phyloP scores from a whole-genome alignment of 1,140 invertebrate species.

The Papilio dardanus region DNA sequence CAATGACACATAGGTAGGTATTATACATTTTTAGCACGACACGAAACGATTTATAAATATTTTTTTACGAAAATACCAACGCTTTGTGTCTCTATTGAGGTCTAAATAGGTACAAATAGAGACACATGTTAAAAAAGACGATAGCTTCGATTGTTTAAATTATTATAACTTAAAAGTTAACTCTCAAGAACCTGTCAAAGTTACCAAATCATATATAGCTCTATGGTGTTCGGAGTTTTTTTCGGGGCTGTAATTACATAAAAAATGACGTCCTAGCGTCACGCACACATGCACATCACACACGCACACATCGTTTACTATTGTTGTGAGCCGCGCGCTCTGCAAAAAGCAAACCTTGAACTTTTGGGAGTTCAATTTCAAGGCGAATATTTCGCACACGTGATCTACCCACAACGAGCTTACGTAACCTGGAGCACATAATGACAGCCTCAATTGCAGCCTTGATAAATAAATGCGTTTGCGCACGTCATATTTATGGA shows the following conservation, averaged over 20 bases:
- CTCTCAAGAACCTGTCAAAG: neutral
- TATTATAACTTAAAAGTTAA: neutral
- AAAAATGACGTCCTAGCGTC: constrained; percentile 42
- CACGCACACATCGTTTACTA: constrained; percentile 50
- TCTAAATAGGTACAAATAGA: neutral
- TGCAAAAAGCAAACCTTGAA: constrained; percentile 79
- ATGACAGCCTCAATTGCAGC: constrained; percentile 34
- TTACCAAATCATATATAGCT: neutral
- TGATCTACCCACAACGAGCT: constrained; percentile 58
- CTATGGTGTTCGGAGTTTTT: constrained; percentile 34
- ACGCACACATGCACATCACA: constrained; percentile 39
- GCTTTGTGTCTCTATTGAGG: too few species aligned
- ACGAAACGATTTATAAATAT: neutral
- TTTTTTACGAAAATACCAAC: neutral
- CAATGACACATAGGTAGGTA: neutral
- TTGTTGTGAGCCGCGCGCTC: constrained; percentile 53
- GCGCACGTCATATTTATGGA: neutral
- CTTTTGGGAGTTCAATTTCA: constrained; percentile 74
- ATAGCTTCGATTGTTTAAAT: neutral
- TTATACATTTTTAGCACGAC: neutral
- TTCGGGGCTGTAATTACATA: constrained; percentile 43
- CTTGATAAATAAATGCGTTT: neutral
- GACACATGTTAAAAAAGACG: too few species aligned
- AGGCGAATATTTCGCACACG: constrained; percentile 67
- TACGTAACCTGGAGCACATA: constrained; percentile 61